Evolutionary conservation across 2,797 vertebrate genomes (phyloP).

Genomic region (Antennarius maculatus): DNA sequence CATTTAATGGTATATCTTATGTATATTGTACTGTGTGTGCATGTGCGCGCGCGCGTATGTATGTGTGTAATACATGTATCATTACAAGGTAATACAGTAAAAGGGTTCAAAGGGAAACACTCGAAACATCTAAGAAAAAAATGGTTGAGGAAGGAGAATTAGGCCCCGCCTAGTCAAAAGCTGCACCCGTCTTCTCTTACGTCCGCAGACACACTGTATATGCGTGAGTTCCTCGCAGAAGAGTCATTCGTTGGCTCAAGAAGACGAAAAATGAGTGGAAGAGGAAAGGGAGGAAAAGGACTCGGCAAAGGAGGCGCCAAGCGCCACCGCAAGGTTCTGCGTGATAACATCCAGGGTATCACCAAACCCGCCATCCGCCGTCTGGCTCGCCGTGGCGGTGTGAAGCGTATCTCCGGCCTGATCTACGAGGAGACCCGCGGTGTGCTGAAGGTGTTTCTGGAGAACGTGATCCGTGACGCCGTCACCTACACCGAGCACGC

Average conservation of each 20-base stretch:
- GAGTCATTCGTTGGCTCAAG: background rate
- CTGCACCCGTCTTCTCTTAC: too few species aligned
- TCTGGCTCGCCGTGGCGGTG: slow-evolving; percentile 2
- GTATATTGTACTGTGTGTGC: too few species aligned
- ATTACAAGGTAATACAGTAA: too few species aligned
- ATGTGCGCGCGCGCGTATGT: too few species aligned
- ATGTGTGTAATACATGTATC: too few species aligned
- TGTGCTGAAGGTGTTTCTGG: slow-evolving; percentile 38
- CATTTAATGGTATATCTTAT: too few species aligned
- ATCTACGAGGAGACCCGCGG: slow-evolving; percentile 47
- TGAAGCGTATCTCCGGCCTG: slow-evolving; percentile 27
- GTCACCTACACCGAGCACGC: slow-evolving; percentile 19
- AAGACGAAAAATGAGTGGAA: background rate
- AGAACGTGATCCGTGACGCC: slow-evolving; percentile 42
- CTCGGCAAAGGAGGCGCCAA: slow-evolving; percentile 6
- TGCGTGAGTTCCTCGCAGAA: too few species aligned
- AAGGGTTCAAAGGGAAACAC: too few species aligned
- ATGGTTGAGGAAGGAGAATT: too few species aligned
- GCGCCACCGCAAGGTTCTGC: slow-evolving; percentile 34
- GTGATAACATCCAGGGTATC: slow-evolving; percentile 37
- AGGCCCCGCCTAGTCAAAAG: too few species aligned
- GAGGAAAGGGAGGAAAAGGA: background rate
- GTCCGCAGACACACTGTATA: too few species aligned
- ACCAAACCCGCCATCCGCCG: slow-evolving; percentile 40
- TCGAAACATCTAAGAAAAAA: too few species aligned